phyloP scores from a whole-genome alignment of 2,113 vertebrate species.

The Microcebus griseorufus region DNA sequence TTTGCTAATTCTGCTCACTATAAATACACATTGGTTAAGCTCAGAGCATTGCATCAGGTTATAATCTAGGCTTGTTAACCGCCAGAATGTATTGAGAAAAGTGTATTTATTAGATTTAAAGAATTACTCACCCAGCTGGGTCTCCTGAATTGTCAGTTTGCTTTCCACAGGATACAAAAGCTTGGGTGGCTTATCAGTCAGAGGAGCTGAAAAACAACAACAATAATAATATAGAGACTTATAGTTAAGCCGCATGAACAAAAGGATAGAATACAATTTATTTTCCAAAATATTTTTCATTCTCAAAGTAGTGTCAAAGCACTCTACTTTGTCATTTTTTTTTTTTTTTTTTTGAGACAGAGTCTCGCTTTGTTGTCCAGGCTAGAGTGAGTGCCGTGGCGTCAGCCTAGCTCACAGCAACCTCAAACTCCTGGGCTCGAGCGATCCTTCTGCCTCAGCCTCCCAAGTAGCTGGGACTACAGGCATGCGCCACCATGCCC shows the following conservation, averaged over 20 bases:
- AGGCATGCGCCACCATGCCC: too few relatives aligned
- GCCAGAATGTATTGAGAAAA: neutral
- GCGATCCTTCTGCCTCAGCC: too few relatives aligned
- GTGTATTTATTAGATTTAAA: conserved; percentile 33
- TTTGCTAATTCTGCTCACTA: neutral
- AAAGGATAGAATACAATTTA: conserved; percentile 34
- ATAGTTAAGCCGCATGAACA: conserved; percentile 57
- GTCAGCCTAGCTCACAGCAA: too few relatives aligned
- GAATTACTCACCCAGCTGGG: conserved; percentile 92
- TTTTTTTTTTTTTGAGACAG: too few relatives aligned
- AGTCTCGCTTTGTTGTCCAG: too few relatives aligned
- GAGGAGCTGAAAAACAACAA: conserved; percentile 91
- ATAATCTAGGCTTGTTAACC: neutral
- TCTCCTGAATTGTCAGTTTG: conserved; percentile 94
- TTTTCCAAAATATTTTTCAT: conserved; percentile 35
- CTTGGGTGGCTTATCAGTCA: conserved; percentile 98
- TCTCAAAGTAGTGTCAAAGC: conserved; percentile 21
- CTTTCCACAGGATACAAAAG: conserved; percentile 94
- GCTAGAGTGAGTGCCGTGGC: too few relatives aligned
- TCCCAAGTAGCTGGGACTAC: too few relatives aligned
- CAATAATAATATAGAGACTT: conserved; percentile 76
- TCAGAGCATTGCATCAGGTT: neutral
- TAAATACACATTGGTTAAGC: neutral
- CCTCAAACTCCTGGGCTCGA: too few relatives aligned
- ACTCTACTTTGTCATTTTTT: neutral